phyloP scores from a whole-genome alignment of 2,797 vertebrate species.

The Furcifer pardalis region DNA sequence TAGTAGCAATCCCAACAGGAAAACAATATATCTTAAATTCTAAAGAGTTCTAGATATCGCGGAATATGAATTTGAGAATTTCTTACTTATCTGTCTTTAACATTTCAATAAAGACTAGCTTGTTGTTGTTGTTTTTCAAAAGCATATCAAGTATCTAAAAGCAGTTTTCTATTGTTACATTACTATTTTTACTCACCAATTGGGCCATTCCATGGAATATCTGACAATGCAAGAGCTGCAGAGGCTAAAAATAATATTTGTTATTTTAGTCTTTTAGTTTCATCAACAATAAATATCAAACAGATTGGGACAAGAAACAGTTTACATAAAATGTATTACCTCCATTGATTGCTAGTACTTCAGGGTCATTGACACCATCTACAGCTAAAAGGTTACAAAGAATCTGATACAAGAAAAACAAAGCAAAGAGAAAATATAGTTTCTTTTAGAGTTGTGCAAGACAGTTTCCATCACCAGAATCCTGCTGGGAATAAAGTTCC shows the following conservation, averaged over 20 bases:
- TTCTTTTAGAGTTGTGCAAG: neutral
- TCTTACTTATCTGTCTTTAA: neutral
- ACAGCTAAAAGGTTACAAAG: constrained; percentile 96
- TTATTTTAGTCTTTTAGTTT: constrained; percentile 18
- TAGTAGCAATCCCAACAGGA: neutral
- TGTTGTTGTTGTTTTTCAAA: neutral
- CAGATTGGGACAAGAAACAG: fast-evolving
- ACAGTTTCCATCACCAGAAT: too few species aligned
- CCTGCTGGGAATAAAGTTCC: too few species aligned
- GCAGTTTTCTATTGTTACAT: neutral
- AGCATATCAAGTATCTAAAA: neutral
- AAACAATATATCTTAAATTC: neutral
- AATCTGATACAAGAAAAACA: constrained; percentile 75
- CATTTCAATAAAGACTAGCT: neutral
- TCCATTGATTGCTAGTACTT: constrained; percentile 95
- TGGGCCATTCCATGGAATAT: constrained; percentile 97
- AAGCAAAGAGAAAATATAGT: neutral
- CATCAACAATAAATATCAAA: constrained; percentile 10
- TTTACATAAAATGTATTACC: constrained; percentile 74
- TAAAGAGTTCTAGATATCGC: neutral
- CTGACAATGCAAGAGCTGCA: constrained; percentile 91
- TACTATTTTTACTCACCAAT: constrained; percentile 81
- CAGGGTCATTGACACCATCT: constrained; percentile 93
- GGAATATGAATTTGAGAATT: neutral
- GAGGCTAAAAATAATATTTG: constrained; percentile 81